phyloP scores from a whole-genome alignment of 2,888 invertebrate species.

The Cremastobaeus sp. region DNA sequence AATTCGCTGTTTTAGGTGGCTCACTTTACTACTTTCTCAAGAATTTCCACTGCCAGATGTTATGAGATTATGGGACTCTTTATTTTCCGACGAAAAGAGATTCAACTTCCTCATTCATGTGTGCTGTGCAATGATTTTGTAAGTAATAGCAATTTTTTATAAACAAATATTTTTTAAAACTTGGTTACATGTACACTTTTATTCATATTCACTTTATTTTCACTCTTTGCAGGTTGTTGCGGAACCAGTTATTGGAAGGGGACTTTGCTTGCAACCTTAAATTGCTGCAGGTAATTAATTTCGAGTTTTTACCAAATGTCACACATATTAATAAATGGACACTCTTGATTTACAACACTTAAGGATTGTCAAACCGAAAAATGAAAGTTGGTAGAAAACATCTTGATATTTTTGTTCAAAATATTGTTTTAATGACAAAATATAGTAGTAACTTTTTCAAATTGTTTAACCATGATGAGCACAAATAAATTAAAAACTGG shows the following conservation, averaged over 20 bases:
- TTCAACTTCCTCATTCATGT: conserved; percentile 95
- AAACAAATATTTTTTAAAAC: background rate
- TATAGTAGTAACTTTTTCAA: too few species aligned
- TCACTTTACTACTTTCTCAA: conserved; percentile 96
- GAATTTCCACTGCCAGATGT: conserved; percentile 99
- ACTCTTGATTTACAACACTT: too few species aligned
- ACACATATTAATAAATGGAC: too few species aligned
- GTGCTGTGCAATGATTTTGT: conserved; percentile 99
- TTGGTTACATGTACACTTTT: background rate
- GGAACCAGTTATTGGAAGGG: conserved; percentile 88
- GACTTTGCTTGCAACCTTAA: conserved; percentile 98
- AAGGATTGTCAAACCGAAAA: too few species aligned
- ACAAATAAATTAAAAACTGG: too few species aligned
- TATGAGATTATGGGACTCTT: conserved; percentile 97
- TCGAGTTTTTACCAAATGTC: too few species aligned
- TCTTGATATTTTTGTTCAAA: too few species aligned
- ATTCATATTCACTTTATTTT: background rate
- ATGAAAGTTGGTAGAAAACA: too few species aligned
- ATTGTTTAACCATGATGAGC: too few species aligned
- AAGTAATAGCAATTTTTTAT: conserved; percentile 78
- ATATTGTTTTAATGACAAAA: too few species aligned
- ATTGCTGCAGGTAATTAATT: conserved; percentile 85
- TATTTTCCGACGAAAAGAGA: conserved; percentile 93
- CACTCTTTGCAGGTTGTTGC: conserved; percentile 83
- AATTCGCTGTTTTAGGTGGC: conserved; percentile 92